Evolutionary conservation across 2,888 invertebrate species (phyloP).

Genomic region (Nasonia oneida): DNA sequence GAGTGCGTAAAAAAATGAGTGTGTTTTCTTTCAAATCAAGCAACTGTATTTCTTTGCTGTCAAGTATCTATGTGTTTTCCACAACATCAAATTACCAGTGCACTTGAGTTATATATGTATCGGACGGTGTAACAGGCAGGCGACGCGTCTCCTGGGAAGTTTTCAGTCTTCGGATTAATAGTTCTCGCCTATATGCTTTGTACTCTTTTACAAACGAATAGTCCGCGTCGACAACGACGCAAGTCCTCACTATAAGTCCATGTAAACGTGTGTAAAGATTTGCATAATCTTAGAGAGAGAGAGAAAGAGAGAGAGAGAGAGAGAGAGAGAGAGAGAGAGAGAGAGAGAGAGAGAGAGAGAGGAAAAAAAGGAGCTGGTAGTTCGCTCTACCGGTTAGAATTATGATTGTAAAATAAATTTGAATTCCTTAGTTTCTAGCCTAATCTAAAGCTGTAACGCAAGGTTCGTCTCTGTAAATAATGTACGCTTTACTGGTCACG

Average conservation of each 20-base stretch:
- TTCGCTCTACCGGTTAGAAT: constrained; percentile 15
- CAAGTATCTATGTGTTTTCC: constrained; percentile 37
- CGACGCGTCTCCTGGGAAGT: constrained; percentile 6
- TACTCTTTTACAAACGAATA: constrained; percentile 6
- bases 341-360: too few species aligned
- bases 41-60: constrained; percentile 7
- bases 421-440: constrained; percentile 49
- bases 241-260: constrained; percentile 5
- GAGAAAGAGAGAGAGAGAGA: too few species aligned
- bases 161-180: constrained; percentile 25
- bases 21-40: constrained; percentile 28
- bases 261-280: constrained; percentile 25
- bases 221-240: background rate
- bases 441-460: constrained; percentile 46
- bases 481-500: constrained; percentile 49
- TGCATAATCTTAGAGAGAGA: constrained; percentile 18
- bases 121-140: background rate
- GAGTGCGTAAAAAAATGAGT: constrained; percentile 21
- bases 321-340: too few species aligned
- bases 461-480: constrained; percentile 58
- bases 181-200: constrained; percentile 25
- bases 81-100: constrained; percentile 21
- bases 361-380: background rate
- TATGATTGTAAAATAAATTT: constrained; percentile 58
- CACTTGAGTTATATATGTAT: constrained; percentile 33